Base-by-base conservation (phyloP, 2,113 vertebrate genomes). In the Larimichthys crocea region DNA sequence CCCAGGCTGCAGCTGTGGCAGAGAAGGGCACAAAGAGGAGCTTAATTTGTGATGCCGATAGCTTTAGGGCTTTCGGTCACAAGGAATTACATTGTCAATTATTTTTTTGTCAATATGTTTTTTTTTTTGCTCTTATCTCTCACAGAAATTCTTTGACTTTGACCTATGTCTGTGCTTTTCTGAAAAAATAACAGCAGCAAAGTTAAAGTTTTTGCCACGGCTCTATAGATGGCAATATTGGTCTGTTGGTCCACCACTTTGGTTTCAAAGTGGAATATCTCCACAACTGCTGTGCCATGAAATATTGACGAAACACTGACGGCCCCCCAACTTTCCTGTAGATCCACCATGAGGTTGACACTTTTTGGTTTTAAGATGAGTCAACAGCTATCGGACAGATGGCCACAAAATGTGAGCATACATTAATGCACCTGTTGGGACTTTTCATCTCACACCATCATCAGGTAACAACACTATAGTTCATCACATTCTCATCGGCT, bases 1-100 rank as follows among this genome's bases (percentile, higher is more conserved):
- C 87, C 76, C 60, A 5, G 86, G 86, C 88, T 92, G 93, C 92
- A 94, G 92, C 93, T 94, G 91, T 88, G 80, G 90, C 74, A 63
- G 85, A 68, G 76, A 83, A 74, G 76, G 77, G 82, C 88, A 93
- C 92, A 94, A 89, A 94, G 83, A 92, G 78, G 82, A 80, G 89
- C 88, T 91, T 91, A 83, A 91, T 85, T 89, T 92, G 82, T 76
- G 79, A 85, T 85, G 84, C 76, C 22, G 55, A 56, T 76, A 66
- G 73, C 77, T 87, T 81, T 50, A 56, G 73, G 78, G 56, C 62
- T 56, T 79, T 81, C 0, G 1, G 48, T 85, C 82, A 91, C 87
- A 91, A 89, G 35, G 76, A 85, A 80, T 88, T 64, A 80, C 48
- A 76, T 88, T 89, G 87, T 87, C 55, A 72, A 70, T 86, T 84